phyloP scores from a whole-genome alignment of 2,113 vertebrate species.

The Rhinolophus ferrumequinum region DNA sequence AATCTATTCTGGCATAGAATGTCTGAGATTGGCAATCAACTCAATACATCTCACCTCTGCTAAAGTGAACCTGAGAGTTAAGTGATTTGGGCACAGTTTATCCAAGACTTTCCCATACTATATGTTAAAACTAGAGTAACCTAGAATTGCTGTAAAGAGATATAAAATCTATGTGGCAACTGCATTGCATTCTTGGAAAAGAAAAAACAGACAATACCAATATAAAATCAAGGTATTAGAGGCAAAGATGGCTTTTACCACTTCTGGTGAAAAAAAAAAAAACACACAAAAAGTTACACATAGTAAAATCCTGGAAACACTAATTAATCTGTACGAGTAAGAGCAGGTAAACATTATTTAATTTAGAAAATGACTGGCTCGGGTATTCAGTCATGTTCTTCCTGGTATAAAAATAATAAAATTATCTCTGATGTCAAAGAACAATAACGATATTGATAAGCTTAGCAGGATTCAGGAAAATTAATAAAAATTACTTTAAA shows the following conservation, averaged over 20 bases:
- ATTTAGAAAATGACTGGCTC: not conserved
- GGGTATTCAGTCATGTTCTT: not conserved
- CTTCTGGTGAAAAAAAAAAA: not conserved
- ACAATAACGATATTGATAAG: not conserved
- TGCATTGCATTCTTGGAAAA: not conserved
- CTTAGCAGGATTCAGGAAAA: not conserved
- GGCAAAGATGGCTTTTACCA: not conserved
- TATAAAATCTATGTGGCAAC: constrained; percentile 4
- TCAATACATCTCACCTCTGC: not conserved
- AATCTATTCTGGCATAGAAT: not conserved
- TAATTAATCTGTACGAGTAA: not conserved
- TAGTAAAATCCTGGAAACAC: not conserved
- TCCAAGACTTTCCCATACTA: not conserved
- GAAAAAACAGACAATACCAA: not conserved
- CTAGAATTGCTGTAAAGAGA: not conserved
- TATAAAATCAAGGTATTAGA: not conserved
- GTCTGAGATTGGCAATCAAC: not conserved
- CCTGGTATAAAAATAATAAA: not conserved
- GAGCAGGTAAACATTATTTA: not conserved
- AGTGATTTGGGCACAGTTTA: not conserved
- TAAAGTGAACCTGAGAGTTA: not conserved
- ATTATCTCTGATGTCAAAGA: not conserved
- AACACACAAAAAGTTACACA: not conserved
- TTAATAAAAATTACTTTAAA: not conserved
- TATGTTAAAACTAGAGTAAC: not conserved